Percentiles rank a stretch among this genome's conserved stretches.
Conservation (phyloP, 1,140 invertebrate genomes). For the Drosophila lini region DNA sequence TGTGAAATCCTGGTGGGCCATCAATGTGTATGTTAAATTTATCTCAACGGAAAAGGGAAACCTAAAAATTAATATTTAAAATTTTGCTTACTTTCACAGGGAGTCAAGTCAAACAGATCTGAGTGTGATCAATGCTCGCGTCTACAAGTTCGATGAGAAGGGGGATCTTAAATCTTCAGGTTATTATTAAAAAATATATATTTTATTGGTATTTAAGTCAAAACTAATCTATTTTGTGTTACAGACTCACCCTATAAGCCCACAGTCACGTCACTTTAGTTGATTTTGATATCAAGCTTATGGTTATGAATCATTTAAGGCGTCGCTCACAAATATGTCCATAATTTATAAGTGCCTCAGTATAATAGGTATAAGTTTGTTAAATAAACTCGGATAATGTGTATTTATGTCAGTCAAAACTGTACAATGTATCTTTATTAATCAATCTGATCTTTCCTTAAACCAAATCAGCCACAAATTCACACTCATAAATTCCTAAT, state of each 20-base stretch:
- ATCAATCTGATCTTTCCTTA: background rate
- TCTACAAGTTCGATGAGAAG: constrained; percentile 73
- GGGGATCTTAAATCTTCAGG: constrained; percentile 67
- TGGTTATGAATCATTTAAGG: constrained; percentile 23
- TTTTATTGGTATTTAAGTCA: background rate
- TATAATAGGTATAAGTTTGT: constrained; percentile 15
- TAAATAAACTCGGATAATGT: constrained; percentile 26
- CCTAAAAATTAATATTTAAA: no score
- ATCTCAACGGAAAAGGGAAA: background rate
- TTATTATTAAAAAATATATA: background rate
- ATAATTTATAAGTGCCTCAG: constrained; percentile 7
- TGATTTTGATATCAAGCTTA: constrained; percentile 8
- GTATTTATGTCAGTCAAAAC: background rate
- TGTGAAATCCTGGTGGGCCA: constrained; percentile 73
- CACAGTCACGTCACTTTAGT: constrained; percentile 70
- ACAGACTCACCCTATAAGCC: constrained; percentile 67
- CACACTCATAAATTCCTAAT: background rate
- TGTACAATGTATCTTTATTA: background rate
- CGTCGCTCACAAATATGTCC: constrained; percentile 8
- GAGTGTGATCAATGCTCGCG: constrained; percentile 70
- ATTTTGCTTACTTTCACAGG: constrained; percentile 5
- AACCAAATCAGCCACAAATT: background rate
- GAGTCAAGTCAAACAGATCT: constrained; percentile 72
- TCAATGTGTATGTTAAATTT: constrained; percentile 70
- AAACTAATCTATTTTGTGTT: background rate